Conservation (phyloP, 2,113 vertebrate species). For the Elachura formosa region DNA sequence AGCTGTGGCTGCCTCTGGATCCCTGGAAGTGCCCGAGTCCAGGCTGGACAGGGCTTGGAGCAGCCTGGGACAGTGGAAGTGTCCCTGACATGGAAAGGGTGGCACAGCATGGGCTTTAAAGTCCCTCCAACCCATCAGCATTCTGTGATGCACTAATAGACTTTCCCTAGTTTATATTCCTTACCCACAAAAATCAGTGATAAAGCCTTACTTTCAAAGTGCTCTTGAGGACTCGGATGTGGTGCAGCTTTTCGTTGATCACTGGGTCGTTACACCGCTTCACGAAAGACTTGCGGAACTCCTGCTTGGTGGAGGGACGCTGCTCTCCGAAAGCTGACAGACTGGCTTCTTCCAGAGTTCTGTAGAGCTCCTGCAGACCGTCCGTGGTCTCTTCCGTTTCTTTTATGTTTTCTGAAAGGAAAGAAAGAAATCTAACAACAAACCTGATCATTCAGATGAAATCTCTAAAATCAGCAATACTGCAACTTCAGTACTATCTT, state of each 20-base stretch:
- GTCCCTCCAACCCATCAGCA: not conserved
- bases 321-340: conserved; percentile 83
- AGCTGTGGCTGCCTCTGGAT: not conserved
- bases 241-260: conserved; percentile 87
- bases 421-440: not conserved
- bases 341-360: conserved; percentile 77
- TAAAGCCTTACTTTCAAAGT: conserved; percentile 83
- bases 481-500: not conserved
- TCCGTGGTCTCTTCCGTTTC: conserved; percentile 69
- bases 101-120: not conserved
- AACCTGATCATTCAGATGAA: not conserved
- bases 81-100: not conserved
- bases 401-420: conserved; percentile 64
- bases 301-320: conserved; percentile 83
- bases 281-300: conserved; percentile 83
- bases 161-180: not conserved
- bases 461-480: not conserved
- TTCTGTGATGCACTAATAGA: not conserved
- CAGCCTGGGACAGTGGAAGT: rapidly evolving
- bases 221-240: conserved; percentile 86
- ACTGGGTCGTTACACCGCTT: conserved; percentile 84
- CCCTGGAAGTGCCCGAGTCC: not conserved
- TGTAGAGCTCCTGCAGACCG: conserved; percentile 80
- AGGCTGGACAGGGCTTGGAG: rapidly evolving
- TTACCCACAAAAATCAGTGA: not conserved